Evolutionary conservation across 2,888 invertebrate species (phyloP).

Genomic region (Caenorhabditis sulstoni): DNA sequence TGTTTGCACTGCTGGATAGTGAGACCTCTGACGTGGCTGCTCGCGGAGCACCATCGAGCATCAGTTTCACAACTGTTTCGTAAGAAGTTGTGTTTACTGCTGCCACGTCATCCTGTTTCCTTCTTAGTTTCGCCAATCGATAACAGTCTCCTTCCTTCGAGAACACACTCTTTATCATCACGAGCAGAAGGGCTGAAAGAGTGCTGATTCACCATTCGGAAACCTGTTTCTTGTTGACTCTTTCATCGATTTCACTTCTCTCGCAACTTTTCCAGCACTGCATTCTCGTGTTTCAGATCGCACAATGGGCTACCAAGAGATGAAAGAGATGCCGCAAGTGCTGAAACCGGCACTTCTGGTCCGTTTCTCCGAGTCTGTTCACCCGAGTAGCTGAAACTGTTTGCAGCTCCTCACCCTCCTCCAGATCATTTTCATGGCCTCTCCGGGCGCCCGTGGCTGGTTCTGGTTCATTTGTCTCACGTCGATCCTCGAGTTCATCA

Average conservation of each 20-base stretch:
- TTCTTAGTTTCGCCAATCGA: constrained; percentile 28
- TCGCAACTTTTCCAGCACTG: neutral
- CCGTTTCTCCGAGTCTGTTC: neutral
- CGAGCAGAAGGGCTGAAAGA: constrained; percentile 21
- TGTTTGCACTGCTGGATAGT: constrained; percentile 53
- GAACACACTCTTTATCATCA: constrained; percentile 37
- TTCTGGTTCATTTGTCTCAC: constrained; percentile 63
- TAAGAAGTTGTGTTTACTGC: constrained; percentile 5
- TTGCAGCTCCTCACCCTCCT: constrained; percentile 60
- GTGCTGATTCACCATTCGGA: constrained; percentile 32
- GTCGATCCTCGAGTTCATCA: constrained; percentile 62
- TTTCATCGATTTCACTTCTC: neutral
- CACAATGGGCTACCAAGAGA: constrained; percentile 59
- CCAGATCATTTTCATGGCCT: constrained; percentile 65
- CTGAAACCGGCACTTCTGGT: constrained; percentile 62
- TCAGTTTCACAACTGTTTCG: constrained; percentile 17
- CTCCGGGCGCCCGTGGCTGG: constrained; percentile 58
- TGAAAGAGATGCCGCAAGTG: constrained; percentile 62
- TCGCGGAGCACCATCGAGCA: constrained; percentile 12
- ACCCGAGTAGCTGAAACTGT: neutral
- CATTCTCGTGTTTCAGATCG: neutral
- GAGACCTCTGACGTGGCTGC: constrained; percentile 38
- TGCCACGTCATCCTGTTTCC: constrained; percentile 1
- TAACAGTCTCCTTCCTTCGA: constrained; percentile 16
- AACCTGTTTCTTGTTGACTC: constrained; percentile 42